Conservation (phyloP, 2,797 vertebrate species). For the Rhodeus uyekii region DNA sequence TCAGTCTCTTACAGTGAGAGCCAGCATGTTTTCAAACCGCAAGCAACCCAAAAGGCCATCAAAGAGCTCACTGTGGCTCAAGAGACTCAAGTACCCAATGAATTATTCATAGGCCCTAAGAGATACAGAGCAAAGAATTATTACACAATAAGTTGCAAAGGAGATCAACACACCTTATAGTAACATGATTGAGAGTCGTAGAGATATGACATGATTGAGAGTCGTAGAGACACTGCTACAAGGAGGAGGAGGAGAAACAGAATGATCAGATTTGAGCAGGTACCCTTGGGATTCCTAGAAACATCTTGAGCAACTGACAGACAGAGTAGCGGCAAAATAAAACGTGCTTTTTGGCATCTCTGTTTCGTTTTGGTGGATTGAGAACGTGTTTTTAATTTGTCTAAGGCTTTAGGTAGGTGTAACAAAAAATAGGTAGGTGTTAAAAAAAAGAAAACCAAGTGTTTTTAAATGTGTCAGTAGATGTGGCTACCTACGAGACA, state of each 20-base stretch:
- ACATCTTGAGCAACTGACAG: conserved; percentile 40
- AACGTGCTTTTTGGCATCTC: conserved; percentile 28
- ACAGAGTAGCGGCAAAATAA: conserved; percentile 40
- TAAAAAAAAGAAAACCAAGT: conserved; percentile 31
- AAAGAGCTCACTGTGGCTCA: conserved; percentile 67
- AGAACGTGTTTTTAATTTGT: conserved; percentile 33
- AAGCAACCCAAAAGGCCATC: conserved; percentile 67
- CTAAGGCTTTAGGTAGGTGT: conserved; percentile 20
- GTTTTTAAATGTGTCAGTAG: conserved; percentile 33
- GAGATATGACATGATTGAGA: too few species aligned
- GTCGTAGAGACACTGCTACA: conserved; percentile 33
- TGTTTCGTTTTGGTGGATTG: conserved; percentile 31
- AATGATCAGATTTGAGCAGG: conserved; percentile 39
- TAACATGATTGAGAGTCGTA: conserved; percentile 62
- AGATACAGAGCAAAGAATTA: conserved; percentile 55
- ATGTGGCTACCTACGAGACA: conserved; percentile 23
- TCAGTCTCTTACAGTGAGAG: conserved; percentile 54
- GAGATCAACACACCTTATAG: conserved; percentile 71
- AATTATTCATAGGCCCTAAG: conserved; percentile 75
- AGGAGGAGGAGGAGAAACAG: conserved; percentile 25
- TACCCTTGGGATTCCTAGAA: conserved; percentile 39
- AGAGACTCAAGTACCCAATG: conserved; percentile 75
- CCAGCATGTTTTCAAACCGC: conserved; percentile 52
- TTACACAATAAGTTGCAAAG: conserved; percentile 61
- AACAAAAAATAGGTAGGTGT: conserved; percentile 38